Percentiles rank a stretch among this genome's conserved stretches.
Conservation (phyloP, 2,113 vertebrate species). For the Sporophila hypoxantha region DNA sequence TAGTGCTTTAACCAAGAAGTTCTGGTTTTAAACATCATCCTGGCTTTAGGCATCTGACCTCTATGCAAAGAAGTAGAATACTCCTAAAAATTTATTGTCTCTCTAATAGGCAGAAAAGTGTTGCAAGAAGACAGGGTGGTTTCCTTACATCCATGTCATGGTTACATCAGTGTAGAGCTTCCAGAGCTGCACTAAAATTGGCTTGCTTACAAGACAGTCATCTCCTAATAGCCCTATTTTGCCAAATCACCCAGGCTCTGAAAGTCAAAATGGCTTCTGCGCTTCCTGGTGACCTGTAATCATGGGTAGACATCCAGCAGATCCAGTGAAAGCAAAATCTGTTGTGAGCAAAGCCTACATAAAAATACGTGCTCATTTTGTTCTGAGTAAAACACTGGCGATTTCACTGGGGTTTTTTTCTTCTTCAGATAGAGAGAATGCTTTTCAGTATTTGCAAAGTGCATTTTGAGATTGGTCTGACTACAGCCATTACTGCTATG, state of each 20-base stretch:
- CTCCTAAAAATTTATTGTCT: neutral
- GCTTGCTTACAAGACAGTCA: neutral
- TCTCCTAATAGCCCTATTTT: neutral
- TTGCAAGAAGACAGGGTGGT: neutral
- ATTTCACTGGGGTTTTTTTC: neutral
- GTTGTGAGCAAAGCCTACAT: neutral
- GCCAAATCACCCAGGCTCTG: neutral
- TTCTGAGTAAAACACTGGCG: neutral
- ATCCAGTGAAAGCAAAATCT: neutral
- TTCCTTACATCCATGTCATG: neutral
- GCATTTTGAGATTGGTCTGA: neutral
- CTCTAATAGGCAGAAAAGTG: neutral
- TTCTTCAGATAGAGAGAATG: neutral
- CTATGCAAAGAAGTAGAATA: neutral
- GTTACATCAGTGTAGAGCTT: neutral
- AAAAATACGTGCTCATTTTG: neutral
- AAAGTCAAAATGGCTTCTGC: neutral
- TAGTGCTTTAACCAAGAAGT: neutral
- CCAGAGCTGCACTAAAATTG: neutral
- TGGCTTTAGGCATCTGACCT: neutral
- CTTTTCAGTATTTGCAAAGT: neutral
- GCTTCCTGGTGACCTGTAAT: neutral
- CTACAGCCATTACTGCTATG: neutral
- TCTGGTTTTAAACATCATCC: neutral
- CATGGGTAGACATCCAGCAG: fast-evolving